Conservation (phyloP, 2,888 invertebrate genomes). For the Seladonia tumulorum region DNA sequence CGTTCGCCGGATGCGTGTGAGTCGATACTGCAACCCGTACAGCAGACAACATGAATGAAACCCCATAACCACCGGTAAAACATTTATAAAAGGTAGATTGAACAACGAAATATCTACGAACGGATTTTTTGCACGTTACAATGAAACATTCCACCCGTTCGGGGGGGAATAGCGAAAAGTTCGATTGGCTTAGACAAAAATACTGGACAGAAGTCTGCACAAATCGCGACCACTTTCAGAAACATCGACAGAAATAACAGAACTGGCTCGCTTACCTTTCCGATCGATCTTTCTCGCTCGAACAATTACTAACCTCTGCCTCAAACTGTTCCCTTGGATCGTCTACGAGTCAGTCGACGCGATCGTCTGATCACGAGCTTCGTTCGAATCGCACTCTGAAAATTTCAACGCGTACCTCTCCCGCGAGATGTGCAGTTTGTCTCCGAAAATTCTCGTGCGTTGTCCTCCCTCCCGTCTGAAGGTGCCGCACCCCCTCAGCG, state of each 20-base stretch:
- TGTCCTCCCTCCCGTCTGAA: not conserved
- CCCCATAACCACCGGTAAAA: conserved; percentile 54
- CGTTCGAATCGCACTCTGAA: not conserved
- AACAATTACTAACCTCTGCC: not conserved
- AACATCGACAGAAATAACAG: not conserved
- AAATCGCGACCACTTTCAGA: not conserved
- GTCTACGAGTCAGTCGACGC: not conserved
- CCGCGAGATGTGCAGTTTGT: not conserved
- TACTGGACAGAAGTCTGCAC: conserved; percentile 1
- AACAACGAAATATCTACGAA: conserved; percentile 40
- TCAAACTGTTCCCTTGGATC: not conserved
- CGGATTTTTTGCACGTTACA: conserved; percentile 31
- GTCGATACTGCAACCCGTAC: not conserved
- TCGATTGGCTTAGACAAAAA: conserved; percentile 5
- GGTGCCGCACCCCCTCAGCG: not conserved
- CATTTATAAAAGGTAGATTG: conserved; percentile 49
- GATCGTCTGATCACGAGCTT: not conserved
- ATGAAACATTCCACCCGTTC: conserved; percentile 18
- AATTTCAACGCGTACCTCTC: not conserved
- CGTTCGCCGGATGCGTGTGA: not conserved
- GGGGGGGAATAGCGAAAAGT: not conserved
- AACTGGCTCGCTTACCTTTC: not conserved
- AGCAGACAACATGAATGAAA: conserved; percentile 38
- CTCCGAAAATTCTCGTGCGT: not conserved
- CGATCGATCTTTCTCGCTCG: not conserved